Base-by-base conservation (phyloP, 92 coral and sea anemone genomes). In the Pocillopora grandis region DNA sequence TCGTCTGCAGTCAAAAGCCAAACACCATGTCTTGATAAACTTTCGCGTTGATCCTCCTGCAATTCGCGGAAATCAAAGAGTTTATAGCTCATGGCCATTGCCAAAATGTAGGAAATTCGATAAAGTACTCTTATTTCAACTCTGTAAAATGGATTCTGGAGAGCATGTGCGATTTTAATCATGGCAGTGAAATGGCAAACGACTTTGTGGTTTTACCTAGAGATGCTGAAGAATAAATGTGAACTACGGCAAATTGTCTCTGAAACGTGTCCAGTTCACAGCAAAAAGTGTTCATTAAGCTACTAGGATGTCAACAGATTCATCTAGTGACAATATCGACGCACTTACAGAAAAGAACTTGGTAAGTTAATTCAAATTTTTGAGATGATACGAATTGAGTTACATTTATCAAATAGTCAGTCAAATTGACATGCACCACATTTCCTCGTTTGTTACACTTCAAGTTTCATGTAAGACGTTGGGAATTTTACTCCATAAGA, bases 341-440 rank as follows among this genome's bases (percentile, higher is more conserved):
- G 93, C 87, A 72, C 87, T 90, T 10, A 76, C 73, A 33, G 93
- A 57, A 13, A 58, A 67, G 55, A 90, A 83, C 70, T 84, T 90
- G 80, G 93, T 90, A 75, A 90, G 93, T 80, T 52, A 2, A 2
- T 49, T 42, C 52, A 42, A 42, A 42, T 7, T 42, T 42, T 7
- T 42, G 52, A 42, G 52, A 7, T 42, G 52, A 42, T 42, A 42
- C 8, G 52, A 42, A 42, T 42, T 2, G 52, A 42, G 52, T 42
- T 42, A 27, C 8, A 42, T 42, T 7, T 42, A 42, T 42, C 52
- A 3, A 42, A 42, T 42, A 42, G 2, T 42, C 52, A 42, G 52
- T 42, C 52, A 42, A 42, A 42, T 42, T 42, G 4, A 42, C 52
- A 42, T 42, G 52, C 0, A 42, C 2, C 52, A 42, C 52, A 42